phyloP scores from a whole-genome alignment of 2,888 invertebrate species.

The Biston betularia region DNA sequence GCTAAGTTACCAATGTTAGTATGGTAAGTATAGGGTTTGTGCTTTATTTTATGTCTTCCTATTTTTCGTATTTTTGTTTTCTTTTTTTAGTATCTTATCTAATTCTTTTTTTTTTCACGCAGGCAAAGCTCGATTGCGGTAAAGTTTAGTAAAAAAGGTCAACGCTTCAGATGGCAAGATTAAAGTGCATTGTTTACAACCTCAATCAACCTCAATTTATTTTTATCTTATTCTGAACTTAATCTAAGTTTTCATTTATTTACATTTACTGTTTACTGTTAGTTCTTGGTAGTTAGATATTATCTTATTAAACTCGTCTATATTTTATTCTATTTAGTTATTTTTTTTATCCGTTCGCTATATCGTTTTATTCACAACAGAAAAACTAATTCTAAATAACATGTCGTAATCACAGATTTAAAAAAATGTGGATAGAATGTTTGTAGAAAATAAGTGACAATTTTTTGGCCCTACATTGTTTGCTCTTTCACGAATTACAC shows the following conservation, averaged over 20 bases:
- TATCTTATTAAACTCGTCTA: background rate
- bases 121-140: conserved; percentile 10
- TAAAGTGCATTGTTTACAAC: background rate
- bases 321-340: background rate
- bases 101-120: conserved; percentile 10
- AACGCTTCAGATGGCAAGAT: conserved; percentile 34
- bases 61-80: background rate
- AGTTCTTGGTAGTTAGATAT: no score
- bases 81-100: background rate
- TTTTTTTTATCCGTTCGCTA: background rate
- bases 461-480: no score
- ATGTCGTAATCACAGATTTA: no score
- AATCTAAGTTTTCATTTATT: background rate
- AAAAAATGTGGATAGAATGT: no score
- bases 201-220: background rate
- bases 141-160: conserved; percentile 7
- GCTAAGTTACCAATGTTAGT: no score
- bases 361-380: no score
- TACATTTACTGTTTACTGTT: no score
- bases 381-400: no score
- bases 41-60: background rate
- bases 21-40: no score
- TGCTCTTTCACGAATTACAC: no score
- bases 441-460: no score
- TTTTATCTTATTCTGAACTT: background rate